Percentiles rank a stretch among this genome's conserved stretches.
These are phyloP conservation scores for Onchidella celtica DNA, from an alignment of 2,888 invertebrate species.

Conservation along the genomic window DNA sequence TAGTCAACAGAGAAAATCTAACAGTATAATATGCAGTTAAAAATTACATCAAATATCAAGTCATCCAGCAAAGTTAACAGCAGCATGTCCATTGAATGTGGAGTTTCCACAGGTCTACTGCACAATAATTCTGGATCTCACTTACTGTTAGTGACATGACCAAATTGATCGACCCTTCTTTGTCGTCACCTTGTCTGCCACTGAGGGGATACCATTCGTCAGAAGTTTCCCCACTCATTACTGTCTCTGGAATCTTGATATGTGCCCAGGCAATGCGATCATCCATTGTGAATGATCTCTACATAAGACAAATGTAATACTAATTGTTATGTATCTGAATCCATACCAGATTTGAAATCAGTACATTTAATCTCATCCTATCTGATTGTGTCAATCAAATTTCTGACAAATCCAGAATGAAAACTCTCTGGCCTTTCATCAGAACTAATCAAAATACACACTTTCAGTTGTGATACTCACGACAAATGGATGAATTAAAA, in stretches of 20 bases:
- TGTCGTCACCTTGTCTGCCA: constrained; percentile 96
- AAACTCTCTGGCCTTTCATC: no score
- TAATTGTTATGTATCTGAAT: background rate
- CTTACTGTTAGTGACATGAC: constrained; percentile 84
- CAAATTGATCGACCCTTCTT: constrained; percentile 95
- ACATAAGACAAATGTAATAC: constrained; percentile 16
- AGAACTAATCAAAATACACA: no score
- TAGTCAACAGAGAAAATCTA: no score
- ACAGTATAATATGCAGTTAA: no score
- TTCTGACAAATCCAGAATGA: no score
- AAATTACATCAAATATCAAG: no score
- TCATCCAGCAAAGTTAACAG: no score
- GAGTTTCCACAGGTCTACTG: no score
- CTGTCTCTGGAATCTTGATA: constrained; percentile 91
- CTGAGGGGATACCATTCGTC: constrained; percentile 97
- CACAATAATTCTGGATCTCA: no score
- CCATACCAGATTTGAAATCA: background rate
- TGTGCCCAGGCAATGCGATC: constrained; percentile 97
- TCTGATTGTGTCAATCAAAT: background rate
- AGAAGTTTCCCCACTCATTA: constrained; percentile 91
- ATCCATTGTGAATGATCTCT: constrained; percentile 96
- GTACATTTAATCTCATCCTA: background rate
- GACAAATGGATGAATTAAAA: no score
- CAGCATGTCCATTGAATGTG: no score
- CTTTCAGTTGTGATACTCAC: no score